Percentiles rank a stretch among this genome's conserved stretches.
phyloP scores from a whole-genome alignment of 2,113 vertebrate species.

The Malurus alboscapulatus region DNA sequence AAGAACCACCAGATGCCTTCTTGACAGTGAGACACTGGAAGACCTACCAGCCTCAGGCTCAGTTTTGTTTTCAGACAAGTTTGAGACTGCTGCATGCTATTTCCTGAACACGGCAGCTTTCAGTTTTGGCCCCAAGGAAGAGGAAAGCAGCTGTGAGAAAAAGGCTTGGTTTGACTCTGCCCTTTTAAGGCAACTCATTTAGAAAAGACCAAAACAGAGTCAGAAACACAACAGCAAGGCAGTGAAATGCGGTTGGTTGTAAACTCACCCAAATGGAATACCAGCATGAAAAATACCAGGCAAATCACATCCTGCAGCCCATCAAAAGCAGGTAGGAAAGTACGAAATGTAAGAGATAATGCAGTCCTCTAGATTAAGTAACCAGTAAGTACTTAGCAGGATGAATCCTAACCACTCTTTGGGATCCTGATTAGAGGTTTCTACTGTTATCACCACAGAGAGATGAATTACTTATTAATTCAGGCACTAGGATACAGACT shows the following conservation, averaged over 20 bases:
- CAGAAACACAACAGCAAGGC: background rate
- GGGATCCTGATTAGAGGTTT: background rate
- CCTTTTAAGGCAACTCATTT: background rate
- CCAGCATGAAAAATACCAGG: background rate
- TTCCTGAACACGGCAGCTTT: background rate
- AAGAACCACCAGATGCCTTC: background rate
- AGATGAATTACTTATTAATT: background rate
- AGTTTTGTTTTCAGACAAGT: slow-evolving; percentile 4
- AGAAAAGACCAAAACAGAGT: background rate
- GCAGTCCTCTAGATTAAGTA: background rate
- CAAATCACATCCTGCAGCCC: background rate
- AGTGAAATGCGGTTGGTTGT: background rate
- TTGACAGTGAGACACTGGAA: background rate
- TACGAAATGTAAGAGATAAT: background rate
- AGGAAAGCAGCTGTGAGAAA: background rate
- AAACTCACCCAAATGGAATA: background rate
- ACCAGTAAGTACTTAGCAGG: background rate
- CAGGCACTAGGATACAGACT: background rate
- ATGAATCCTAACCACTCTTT: background rate
- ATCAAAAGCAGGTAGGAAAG: background rate
- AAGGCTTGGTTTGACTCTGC: background rate
- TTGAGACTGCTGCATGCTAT: slow-evolving; percentile 5
- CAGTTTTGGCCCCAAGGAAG: background rate
- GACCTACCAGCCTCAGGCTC: background rate
- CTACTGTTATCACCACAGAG: background rate